Conservation (phyloP, 1,140 invertebrate species). For the Hyphantria cunea region DNA sequence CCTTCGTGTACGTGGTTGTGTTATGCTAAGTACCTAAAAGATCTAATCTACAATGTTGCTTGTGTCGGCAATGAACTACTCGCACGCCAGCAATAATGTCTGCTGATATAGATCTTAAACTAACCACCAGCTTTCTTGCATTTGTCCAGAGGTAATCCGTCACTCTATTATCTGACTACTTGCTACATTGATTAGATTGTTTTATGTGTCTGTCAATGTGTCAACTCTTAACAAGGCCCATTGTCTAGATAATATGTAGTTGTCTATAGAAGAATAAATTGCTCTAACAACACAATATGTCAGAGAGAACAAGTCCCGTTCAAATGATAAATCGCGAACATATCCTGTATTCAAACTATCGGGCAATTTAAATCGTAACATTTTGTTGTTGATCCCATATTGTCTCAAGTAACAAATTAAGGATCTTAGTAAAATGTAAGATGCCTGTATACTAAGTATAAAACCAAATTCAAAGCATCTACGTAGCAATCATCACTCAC, state of each 20-base stretch:
- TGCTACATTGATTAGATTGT: constrained; percentile 49
- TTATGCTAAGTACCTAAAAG: constrained; percentile 39
- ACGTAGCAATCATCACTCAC: no score
- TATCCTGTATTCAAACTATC: constrained; percentile 31
- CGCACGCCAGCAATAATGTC: constrained; percentile 47
- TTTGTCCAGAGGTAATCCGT: constrained; percentile 41
- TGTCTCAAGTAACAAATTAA: background rate
- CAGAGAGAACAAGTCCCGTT: constrained; percentile 28
- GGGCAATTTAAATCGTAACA: constrained; percentile 25
- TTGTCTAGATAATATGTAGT: constrained; percentile 41
- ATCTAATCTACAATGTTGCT: constrained; percentile 52
- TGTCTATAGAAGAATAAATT: constrained; percentile 36
- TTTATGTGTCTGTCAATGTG: constrained; percentile 45
- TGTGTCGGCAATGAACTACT: constrained; percentile 45
- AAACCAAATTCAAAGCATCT: no score
- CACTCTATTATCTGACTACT: constrained; percentile 48
- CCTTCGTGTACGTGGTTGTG: constrained; percentile 26
- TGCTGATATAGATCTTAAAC: constrained; percentile 50
- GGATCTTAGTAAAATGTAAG: no score
- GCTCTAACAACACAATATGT: constrained; percentile 31
- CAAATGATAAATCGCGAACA: constrained; percentile 29
- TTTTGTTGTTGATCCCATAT: constrained; percentile 25
- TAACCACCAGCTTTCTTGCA: constrained; percentile 42
- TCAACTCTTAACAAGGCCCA: constrained; percentile 47
- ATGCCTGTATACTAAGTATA: no score